Conservation (phyloP, 2,797 vertebrate species). For the Poeciliopsis gracilis region DNA sequence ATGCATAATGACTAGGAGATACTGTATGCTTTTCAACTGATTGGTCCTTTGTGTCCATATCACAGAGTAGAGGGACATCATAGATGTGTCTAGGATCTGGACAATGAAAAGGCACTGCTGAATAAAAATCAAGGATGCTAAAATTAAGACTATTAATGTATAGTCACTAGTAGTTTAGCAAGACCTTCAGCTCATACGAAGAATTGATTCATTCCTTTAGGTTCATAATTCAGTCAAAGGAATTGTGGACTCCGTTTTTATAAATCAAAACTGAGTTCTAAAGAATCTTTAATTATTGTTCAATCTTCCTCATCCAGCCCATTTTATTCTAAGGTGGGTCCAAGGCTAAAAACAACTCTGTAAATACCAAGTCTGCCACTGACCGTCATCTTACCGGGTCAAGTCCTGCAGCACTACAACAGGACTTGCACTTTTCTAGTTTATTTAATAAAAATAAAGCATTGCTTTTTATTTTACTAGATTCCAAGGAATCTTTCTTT, state of each 20-base stretch:
- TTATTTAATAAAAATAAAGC: not conserved
- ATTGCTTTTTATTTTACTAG: not conserved
- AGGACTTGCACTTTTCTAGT: not conserved
- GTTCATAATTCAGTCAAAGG: not conserved
- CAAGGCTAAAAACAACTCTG: not conserved
- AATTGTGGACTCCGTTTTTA: not conserved
- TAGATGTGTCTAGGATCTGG: not conserved
- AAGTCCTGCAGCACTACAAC: not conserved
- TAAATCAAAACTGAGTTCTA: not conserved
- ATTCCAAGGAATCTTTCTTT: not conserved
- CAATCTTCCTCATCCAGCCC: not conserved
- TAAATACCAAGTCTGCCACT: not conserved
- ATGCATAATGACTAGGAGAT: constrained; percentile 53
- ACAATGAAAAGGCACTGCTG: not conserved
- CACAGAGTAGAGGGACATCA: constrained; percentile 35
- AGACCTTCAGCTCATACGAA: not conserved
- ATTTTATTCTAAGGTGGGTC: not conserved
- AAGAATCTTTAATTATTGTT: not conserved
- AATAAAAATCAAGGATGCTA: not conserved
- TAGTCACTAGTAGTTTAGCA: not conserved
- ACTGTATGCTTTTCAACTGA: constrained; percentile 59
- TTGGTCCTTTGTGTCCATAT: constrained; percentile 52
- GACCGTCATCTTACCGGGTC: not conserved
- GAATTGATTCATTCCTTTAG: not conserved
- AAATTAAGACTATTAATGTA: not conserved